phyloP scores from a whole-genome alignment of 2,113 vertebrate genomes.

The Isurus oxyrinchus region DNA sequence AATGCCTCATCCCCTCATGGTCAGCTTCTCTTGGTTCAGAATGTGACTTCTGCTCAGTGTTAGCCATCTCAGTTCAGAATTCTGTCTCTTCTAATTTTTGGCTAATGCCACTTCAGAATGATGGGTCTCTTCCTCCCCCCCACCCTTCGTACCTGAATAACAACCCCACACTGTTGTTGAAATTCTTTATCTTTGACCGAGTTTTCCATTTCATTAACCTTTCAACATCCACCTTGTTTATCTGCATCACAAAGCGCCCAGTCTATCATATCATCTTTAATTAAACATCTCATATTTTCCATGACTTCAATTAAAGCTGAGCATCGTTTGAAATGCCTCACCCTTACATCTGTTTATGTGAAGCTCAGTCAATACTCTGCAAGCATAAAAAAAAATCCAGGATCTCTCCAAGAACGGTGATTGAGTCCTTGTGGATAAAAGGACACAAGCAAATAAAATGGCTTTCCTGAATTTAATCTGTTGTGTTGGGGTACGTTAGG shows the following conservation, averaged over 20 bases:
- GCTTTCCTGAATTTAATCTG: background rate
- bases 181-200: background rate
- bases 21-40: background rate
- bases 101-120: background rate
- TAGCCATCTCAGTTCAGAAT: background rate
- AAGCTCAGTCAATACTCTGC: background rate
- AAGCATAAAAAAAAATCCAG: background rate
- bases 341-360: conserved; percentile 17
- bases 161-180: background rate
- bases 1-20: background rate
- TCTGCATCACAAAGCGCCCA: conserved; percentile 7
- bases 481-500: background rate
- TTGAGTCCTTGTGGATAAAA: background rate
- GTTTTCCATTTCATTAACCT: conserved; percentile 32
- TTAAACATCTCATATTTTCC: conserved; percentile 33
- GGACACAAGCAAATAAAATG: background rate
- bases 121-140: background rate
- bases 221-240: conserved; percentile 29
- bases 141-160: background rate
- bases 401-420: background rate
- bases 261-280: conserved; percentile 33
- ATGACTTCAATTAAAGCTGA: conserved; percentile 17
- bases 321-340: background rate
- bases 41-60: background rate
- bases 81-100: background rate